A percentile compares a stretch with the other conserved stretches of the same genome.
These are phyloP conservation scores for Bombus waltoni DNA, from an alignment of 1,140 invertebrate genomes.

Conservation along the genomic window DNA sequence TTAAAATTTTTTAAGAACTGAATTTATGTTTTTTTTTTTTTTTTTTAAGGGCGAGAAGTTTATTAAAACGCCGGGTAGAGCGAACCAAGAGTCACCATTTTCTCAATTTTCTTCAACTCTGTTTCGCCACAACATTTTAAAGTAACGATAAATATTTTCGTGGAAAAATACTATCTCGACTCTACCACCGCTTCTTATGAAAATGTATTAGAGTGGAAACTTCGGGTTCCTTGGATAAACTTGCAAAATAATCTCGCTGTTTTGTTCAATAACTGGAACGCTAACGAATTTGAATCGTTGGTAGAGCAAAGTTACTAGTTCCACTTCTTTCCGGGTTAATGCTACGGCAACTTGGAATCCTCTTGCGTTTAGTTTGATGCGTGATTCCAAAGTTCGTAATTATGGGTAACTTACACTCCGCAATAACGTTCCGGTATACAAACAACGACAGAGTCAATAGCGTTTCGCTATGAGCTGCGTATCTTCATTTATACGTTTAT, in stretches of 20 bases:
- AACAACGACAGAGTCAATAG: constrained; percentile 4
- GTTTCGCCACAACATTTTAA: background rate
- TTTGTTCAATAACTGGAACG: background rate
- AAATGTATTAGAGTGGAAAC: background rate
- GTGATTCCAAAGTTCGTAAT: constrained; percentile 26
- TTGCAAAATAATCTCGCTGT: background rate
- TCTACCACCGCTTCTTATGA: background rate
- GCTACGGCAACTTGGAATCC: background rate
- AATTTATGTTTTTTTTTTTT: background rate
- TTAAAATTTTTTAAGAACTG: background rate
- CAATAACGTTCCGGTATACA: background rate
- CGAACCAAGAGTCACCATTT: background rate
- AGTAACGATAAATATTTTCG: background rate
- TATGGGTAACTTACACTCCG: constrained; percentile 11
- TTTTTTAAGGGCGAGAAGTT: too few relatives aligned
- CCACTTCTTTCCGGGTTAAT: constrained; percentile 1
- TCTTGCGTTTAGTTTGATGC: constrained; percentile 16
- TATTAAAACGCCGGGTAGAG: background rate
- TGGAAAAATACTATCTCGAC: background rate
- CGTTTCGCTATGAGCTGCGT: background rate
- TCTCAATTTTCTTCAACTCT: background rate
- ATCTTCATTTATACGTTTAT: background rate
- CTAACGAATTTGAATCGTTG: constrained; percentile 16
- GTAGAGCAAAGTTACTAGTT: background rate
- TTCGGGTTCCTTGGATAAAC: background rate